Conservation (phyloP, 2,888 invertebrate genomes). For the Acanthacorydalis orientalis region DNA sequence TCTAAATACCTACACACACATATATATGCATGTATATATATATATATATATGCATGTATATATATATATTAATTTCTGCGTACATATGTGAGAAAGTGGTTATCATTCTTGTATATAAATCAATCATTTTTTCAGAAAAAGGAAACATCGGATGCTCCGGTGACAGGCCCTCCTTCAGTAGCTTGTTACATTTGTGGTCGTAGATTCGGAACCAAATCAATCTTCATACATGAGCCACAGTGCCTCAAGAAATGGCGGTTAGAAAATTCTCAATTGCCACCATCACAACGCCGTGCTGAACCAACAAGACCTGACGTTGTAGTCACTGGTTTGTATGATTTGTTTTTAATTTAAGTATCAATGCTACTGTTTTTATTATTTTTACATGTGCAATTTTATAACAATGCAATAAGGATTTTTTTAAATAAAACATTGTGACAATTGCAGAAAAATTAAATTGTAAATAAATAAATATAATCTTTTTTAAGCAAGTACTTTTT, state of each 20-base stretch:
- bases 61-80: too few relatives aligned
- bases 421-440: too few relatives aligned
- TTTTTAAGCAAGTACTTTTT: too few relatives aligned
- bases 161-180: constrained; percentile 19
- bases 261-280: constrained; percentile 38
- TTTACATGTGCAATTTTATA: too few relatives aligned
- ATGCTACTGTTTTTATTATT: neutral
- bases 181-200: constrained; percentile 47
- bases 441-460: too few relatives aligned
- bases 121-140: neutral
- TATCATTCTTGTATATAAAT: too few relatives aligned
- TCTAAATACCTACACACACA: neutral
- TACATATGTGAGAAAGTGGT: too few relatives aligned
- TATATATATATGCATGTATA: too few relatives aligned
- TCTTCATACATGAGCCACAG: constrained; percentile 48
- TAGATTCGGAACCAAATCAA: constrained; percentile 43
- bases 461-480: too few relatives aligned
- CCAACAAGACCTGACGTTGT: constrained; percentile 25
- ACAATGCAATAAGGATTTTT: too few relatives aligned
- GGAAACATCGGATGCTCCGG: neutral
- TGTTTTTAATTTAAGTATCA: neutral
- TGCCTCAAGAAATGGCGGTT: constrained; percentile 44
- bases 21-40: too few relatives aligned
- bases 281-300: constrained; percentile 11
- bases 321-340: constrained; percentile 24